These are phyloP conservation scores for Ageneiosus marmoratus DNA, from an alignment of 2,113 vertebrate species.

Conservation along the genomic window DNA sequence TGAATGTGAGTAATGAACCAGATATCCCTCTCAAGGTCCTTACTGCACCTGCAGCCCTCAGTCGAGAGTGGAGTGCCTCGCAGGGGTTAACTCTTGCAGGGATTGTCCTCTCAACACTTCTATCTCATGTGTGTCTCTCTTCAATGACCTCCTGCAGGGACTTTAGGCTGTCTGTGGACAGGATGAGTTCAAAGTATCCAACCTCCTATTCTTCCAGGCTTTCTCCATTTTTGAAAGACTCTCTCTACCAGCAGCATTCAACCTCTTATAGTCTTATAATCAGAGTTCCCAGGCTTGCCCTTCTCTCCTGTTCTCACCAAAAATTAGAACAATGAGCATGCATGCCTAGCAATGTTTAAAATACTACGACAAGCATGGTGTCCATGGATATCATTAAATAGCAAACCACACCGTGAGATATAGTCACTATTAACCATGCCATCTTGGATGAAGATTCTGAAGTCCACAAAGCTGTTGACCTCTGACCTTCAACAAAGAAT, in stretches of 20 bases:
- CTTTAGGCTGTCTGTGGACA: constrained; percentile 67
- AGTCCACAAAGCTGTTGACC: constrained; percentile 63
- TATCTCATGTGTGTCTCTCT: constrained; percentile 21
- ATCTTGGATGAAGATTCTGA: not conserved
- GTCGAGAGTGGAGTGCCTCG: constrained; percentile 42
- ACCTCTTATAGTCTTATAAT: constrained; percentile 23
- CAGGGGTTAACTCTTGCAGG: constrained; percentile 40
- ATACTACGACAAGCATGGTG: not conserved
- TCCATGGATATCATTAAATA: not conserved
- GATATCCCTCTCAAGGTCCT: constrained; percentile 52
- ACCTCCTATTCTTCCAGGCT: constrained; percentile 52
- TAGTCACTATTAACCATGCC: not conserved
- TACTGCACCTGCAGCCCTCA: constrained; percentile 67
- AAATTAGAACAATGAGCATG: not conserved
- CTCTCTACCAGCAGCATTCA: constrained; percentile 48
- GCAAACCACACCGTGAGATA: not conserved
- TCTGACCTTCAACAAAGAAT: constrained; percentile 63
- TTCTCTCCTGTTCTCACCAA: not conserved
- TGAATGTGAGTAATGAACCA: constrained; percentile 72
- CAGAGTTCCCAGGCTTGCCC: not conserved
- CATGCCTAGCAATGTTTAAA: not conserved
- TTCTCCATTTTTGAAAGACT: constrained; percentile 36
- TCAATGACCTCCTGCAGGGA: constrained; percentile 63
- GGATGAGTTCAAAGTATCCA: constrained; percentile 64
- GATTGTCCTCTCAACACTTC: constrained; percentile 32